Evolutionary conservation across 2,113 vertebrate species (phyloP).

Genomic region (Amblyornis subalaris): DNA sequence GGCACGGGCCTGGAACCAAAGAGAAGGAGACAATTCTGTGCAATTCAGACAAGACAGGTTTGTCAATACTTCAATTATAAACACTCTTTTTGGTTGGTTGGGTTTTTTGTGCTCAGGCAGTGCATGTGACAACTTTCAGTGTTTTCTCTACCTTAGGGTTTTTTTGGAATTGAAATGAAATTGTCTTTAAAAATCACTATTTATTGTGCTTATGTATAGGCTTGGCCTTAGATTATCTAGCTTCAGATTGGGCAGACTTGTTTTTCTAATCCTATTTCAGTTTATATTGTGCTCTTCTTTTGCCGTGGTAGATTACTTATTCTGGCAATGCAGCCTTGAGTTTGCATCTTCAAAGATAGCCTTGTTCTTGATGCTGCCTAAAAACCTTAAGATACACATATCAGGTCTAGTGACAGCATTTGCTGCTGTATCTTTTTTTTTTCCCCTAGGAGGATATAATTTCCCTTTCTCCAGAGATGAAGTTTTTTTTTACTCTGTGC

Average conservation of each 20-base stretch:
- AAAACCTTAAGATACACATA: neutral
- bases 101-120: neutral
- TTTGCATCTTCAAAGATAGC: neutral
- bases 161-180: neutral
- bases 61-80: neutral
- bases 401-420: neutral
- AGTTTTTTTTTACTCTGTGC: neutral
- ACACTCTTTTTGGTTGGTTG: fast-evolving
- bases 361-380: neutral
- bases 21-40: conserved; percentile 95
- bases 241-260: neutral
- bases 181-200: neutral
- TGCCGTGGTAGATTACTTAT: neutral
- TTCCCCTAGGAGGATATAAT: neutral
- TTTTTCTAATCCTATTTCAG: neutral
- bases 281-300: neutral
- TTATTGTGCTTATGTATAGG: neutral
- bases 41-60: conserved; percentile 95
- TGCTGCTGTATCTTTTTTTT: neutral
- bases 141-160: neutral
- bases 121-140: neutral
- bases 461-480: neutral
- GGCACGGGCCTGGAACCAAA: conserved; percentile 84
- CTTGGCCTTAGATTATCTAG: neutral
- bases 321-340: neutral